Evolutionary conservation across 1,140 invertebrate species (phyloP), one percentile per base, ranked within the genome.

Genomic region (Choristoneura fumiferana): DNA sequence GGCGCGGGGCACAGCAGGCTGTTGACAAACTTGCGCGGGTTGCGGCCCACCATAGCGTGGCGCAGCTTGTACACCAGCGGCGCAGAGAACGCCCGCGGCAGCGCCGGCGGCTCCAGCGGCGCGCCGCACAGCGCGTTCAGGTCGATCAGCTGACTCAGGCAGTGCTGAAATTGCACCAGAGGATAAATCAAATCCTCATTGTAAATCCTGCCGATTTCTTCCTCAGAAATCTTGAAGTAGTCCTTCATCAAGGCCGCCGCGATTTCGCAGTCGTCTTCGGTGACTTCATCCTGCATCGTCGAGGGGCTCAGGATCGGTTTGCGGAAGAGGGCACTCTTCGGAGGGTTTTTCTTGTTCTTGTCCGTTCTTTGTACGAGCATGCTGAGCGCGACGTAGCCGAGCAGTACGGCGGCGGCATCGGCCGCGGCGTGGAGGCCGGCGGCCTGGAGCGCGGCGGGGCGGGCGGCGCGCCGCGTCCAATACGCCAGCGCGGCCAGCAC

Each of bases 71-170:
- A 40, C 13, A 14, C 39, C 13, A 15, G 13, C 39, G 39, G 13
- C 5, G 4, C 39, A 8, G 1, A 2, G 8, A 15, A 40, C 13
- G 13, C 8, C 3, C 12, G 39, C 13, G 13, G 13, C 39, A 14
- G 8, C 13, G 4, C 15, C 39, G 39, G 13, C 13, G 13, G 13
- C 39, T 12, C 13, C 39, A 40, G 13, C 39, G 14, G 12, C 13
- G 0, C 13, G 13, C 75, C 77, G 49, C 78, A 80, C 8, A 78
- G 40, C 18, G 38, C 60, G 49, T 81, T 78, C 45, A 81, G 58
- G 52, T 69, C 39, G 57, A 76, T 78, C 5, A 81, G 15, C 6
- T 71, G 59, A 33, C 56, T 14, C 0, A 81, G 54, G 38, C 73
- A 78, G 35, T 63, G 60, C 40, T 73, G 58, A 8, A 76, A 76